A percentile compares a stretch with the other conserved stretches of the same genome.
Evolutionary conservation across 2,888 invertebrate species (phyloP).

Genomic region (Papilio gigon): DNA sequence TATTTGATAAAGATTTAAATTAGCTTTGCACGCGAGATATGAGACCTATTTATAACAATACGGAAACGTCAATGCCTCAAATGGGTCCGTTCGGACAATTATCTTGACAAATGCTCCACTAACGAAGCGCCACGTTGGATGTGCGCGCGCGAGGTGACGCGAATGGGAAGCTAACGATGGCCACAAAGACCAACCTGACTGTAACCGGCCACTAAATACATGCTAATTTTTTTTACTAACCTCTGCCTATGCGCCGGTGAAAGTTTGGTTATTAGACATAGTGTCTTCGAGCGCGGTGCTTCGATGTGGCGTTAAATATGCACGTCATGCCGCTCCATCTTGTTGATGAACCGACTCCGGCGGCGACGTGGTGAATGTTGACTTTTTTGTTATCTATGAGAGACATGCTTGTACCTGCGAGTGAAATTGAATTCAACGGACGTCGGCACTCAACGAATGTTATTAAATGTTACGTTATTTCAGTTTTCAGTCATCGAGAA

Average conservation of each 20-base stretch:
- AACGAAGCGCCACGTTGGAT: slow-evolving; percentile 69
- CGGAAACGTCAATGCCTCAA: slow-evolving; percentile 69
- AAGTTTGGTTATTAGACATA: slow-evolving; percentile 59
- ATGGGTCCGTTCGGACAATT: slow-evolving; percentile 70
- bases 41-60: slow-evolving; percentile 60
- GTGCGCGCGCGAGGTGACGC: slow-evolving; percentile 62
- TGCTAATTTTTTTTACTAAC: slow-evolving; percentile 58
- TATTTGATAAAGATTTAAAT: slow-evolving; percentile 10
- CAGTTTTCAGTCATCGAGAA: background rate
- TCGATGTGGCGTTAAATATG: slow-evolving; percentile 39
- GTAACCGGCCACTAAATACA: slow-evolving; percentile 59
- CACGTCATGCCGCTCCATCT: slow-evolving; percentile 38
- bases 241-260: slow-evolving; percentile 51
- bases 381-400: slow-evolving; percentile 26
- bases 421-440: slow-evolving; percentile 37
- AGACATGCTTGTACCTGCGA: slow-evolving; percentile 30
- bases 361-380: slow-evolving; percentile 34
- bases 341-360: slow-evolving; percentile 31
- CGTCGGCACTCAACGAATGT: slow-evolving; percentile 41
- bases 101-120: slow-evolving; percentile 77
- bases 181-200: slow-evolving; percentile 52
- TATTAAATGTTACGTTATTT: slow-evolving; percentile 29
- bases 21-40: slow-evolving; percentile 8
- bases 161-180: slow-evolving; percentile 71
- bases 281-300: slow-evolving; percentile 47